Evolutionary conservation across 1,140 invertebrate species (phyloP).

Genomic region (Physella acuta): DNA sequence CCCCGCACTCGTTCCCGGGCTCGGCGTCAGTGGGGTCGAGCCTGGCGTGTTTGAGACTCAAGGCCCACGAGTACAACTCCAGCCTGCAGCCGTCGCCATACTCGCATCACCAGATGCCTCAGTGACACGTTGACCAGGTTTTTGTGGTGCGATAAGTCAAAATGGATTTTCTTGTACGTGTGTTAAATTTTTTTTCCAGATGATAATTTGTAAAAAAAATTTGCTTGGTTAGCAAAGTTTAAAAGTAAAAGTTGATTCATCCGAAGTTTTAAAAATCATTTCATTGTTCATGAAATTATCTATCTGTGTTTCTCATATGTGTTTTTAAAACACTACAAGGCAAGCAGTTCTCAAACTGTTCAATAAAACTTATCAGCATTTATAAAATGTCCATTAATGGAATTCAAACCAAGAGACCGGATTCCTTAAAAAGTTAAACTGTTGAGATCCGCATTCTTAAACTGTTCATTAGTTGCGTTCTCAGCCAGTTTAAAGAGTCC

Average conservation of each 20-base stretch:
- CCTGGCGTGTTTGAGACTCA: slow-evolving; percentile 59
- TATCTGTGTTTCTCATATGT: too few relatives aligned
- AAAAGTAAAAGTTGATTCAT: background rate
- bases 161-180: background rate
- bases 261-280: background rate
- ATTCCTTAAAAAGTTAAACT: too few relatives aligned
- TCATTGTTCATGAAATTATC: too few relatives aligned
- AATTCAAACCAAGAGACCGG: too few relatives aligned
- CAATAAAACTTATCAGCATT: too few relatives aligned
- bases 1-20: slow-evolving; percentile 37
- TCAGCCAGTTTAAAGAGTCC: too few relatives aligned
- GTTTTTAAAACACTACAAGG: too few relatives aligned
- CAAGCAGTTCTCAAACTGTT: too few relatives aligned
- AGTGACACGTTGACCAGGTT: slow-evolving; percentile 31
- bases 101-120: slow-evolving; percentile 40
- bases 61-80: slow-evolving; percentile 60
- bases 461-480: too few relatives aligned
- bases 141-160: background rate
- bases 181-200: background rate
- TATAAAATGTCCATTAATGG: too few relatives aligned
- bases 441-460: too few relatives aligned
- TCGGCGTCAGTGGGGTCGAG: slow-evolving; percentile 51
- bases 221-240: background rate
- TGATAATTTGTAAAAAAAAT: background rate
- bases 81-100: slow-evolving; percentile 50